Conservation (phyloP, 1,140 invertebrate species). For the Harpegnathos saltator region DNA sequence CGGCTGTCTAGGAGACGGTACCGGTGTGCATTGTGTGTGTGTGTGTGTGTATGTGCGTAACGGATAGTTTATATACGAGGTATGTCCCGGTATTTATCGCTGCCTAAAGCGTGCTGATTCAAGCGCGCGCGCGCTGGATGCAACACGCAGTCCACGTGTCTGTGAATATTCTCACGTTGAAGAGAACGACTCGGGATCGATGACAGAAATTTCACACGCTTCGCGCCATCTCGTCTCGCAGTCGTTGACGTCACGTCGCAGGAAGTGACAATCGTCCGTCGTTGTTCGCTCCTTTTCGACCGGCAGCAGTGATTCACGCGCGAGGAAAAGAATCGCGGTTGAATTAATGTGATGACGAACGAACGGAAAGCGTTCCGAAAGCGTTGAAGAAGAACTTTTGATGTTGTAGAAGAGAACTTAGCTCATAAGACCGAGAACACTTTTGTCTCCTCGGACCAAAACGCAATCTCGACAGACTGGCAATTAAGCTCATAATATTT, state of each 20-base stretch:
- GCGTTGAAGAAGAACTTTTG: too few relatives aligned
- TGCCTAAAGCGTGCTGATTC: slow-evolving; percentile 16
- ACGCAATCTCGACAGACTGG: slow-evolving; percentile 9
- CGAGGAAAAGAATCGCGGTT: too few relatives aligned
- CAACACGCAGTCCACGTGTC: not conserved
- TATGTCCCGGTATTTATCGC: slow-evolving; percentile 22
- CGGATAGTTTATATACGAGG: slow-evolving; percentile 34
- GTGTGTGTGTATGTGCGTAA: slow-evolving; percentile 19
- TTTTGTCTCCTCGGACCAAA: too few relatives aligned
- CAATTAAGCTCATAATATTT: slow-evolving; percentile 60
- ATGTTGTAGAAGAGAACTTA: too few relatives aligned
- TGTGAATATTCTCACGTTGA: not conserved
- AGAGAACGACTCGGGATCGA: not conserved
- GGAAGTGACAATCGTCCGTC: not conserved
- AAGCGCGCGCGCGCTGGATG: not conserved
- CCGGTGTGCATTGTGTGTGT: slow-evolving; percentile 29
- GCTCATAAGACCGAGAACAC: too few relatives aligned
- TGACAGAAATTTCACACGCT: not conserved
- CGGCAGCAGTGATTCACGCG: not conserved
- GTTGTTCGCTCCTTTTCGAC: not conserved
- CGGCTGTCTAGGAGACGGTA: slow-evolving; percentile 24
- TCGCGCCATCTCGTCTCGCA: too few relatives aligned
- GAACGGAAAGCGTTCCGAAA: too few relatives aligned
- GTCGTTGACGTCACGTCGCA: not conserved
- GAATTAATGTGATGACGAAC: too few relatives aligned